Evolutionary conservation across 1,140 invertebrate species (phyloP).

Genomic region (Drosophila ercepeae): DNA sequence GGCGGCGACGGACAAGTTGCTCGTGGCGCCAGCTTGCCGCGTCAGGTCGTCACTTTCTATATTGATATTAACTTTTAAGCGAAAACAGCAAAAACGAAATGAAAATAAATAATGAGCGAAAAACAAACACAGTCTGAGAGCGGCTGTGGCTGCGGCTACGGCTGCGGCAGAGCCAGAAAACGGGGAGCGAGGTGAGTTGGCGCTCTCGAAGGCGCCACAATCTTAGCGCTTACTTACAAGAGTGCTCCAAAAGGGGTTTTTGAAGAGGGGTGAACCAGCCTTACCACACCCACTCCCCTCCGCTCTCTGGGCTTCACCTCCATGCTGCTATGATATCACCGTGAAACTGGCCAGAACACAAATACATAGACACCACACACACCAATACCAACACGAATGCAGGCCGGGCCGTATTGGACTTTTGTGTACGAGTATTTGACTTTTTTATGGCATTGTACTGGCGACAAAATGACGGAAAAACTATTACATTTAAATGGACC

Average conservation of each 20-base stretch:
- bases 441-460: constrained; percentile 59
- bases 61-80: constrained; percentile 83
- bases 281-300: not conserved
- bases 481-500: constrained; percentile 54
- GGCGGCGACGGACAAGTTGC: constrained; percentile 41
- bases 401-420: constrained; percentile 7
- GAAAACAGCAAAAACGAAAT: constrained; percentile 81
- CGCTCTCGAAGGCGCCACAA: constrained; percentile 52
- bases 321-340: constrained; percentile 62
- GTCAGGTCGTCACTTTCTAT: constrained; percentile 82
- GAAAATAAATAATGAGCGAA: constrained; percentile 81
- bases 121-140: constrained; percentile 65
- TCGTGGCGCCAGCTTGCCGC: constrained; percentile 77
- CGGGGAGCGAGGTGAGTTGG: constrained; percentile 43
- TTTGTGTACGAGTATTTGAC: constrained; percentile 32
- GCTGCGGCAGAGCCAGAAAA: not conserved
- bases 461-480: constrained; percentile 55
- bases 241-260: constrained; percentile 48
- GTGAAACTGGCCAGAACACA: constrained; percentile 56
- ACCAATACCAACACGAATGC: not conserved
- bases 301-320: constrained; percentile 5
- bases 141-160: too few species aligned
- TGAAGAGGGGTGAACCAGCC: constrained; percentile 2
- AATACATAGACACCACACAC: too few species aligned
- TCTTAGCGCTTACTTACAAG: constrained; percentile 67